Conservation (phyloP, 1,140 invertebrate genomes). For the Wiebesia pumilae region DNA sequence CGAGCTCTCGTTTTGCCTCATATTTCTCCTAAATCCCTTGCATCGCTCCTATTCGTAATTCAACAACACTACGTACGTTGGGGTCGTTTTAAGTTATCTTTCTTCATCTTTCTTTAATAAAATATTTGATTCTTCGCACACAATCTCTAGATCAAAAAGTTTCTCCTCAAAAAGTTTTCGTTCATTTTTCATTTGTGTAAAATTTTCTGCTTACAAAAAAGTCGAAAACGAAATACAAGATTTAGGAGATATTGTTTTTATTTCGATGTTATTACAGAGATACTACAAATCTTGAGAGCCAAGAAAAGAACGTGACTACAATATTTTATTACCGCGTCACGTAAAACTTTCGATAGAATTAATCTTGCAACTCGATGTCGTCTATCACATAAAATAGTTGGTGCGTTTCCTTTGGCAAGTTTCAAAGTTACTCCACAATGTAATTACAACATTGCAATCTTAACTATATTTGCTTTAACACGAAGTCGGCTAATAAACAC, state of each 20-base stretch:
- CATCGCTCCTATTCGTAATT: constrained; percentile 20
- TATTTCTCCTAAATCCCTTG: not conserved
- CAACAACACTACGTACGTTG: constrained; percentile 3
- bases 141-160: not conserved
- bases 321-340: not conserved
- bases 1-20: no score
- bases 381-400: constrained; percentile 3
- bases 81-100: not conserved
- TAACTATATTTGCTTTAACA: not conserved
- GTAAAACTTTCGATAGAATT: constrained; percentile 44
- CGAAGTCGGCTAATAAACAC: not conserved
- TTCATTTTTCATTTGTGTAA: no score
- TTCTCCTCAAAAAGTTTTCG: no score
- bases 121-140: not conserved
- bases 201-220: no score
- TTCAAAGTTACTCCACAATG: constrained; percentile 3
- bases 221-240: not conserved
- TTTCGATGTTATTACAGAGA: not conserved
- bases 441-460: not conserved
- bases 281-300: not conserved
- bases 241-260: constrained; percentile 32
- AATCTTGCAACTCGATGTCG: constrained; percentile 23
- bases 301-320: constrained; percentile 20
- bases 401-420: constrained; percentile 21
- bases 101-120: not conserved